Evolutionary conservation across 2,113 vertebrate species (phyloP), one percentile per base, ranked within the genome.

Genomic region (Semnornis frantzii): DNA sequence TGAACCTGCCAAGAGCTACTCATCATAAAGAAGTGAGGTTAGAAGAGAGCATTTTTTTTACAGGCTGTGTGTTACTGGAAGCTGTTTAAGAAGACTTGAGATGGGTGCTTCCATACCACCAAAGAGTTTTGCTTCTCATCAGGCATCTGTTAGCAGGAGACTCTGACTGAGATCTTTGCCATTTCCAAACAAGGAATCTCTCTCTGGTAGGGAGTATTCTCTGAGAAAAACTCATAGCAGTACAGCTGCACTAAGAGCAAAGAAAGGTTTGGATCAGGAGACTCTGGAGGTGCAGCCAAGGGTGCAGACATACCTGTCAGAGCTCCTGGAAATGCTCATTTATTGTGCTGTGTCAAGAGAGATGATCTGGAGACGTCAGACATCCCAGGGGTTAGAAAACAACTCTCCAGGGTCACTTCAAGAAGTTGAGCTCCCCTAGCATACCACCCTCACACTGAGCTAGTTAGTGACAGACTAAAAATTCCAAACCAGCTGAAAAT

Each of bases 401-500:
- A 20, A 63, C 74, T 78, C 34, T 63, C 59, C 54, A 25, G 1
- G 59, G 12, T 71, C 20, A 60, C 37, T 82, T 44, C 10, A 33
- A 89, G 25, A 82, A 84, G 44, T 34, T 27, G 64, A 82, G 30
- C 50, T 63, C 9, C 52, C 24, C 71, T 78, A 74, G 34, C 15
- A 5, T 20, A 75, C 37, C 46, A 33, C 28, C 77, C 68, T 63
- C 60, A 23, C 64, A 85, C 44, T 74, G 78, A 80, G 82, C 17
- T 63, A 46, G 24, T 71, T 46, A 87, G 75, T 73, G 50, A 89
- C 42, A 82, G 54, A 60, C 90, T 87, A 90, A 93, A 92, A 91
- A 69, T 69, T 92, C 57, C 64, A 55, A 92, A 74, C 46, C 60
- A 80, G 21, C 4, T 72, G 50, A 89, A 90, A 78, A 68, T 71